Base-by-base conservation (phyloP, 2,888 invertebrate species). In the Lepidochrysops patricia region DNA sequence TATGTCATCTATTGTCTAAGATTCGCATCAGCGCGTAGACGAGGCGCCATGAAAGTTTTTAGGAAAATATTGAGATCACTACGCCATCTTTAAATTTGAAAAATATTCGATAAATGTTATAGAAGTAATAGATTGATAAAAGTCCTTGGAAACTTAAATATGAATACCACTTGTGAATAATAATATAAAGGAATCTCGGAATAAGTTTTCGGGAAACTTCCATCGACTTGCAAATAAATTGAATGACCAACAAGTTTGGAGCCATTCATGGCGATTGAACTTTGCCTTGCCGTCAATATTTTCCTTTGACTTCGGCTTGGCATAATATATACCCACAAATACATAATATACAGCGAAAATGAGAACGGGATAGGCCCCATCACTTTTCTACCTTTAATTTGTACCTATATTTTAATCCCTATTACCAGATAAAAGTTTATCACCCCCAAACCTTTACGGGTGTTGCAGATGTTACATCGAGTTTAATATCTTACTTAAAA, bases 181-280 rank as follows among this genome's bases (percentile, higher is more conserved):
- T 70, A 76, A 73, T 75, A 74, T 67, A 76, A 72, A 77, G 74
- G 69, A 63, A 62, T 63, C 60, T 67, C 74, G 72, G 72, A 78
- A 74, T 74, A 80, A 83, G 79, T 81, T 83, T 79, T 74, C 74
- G 77, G 78, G 73, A 76, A 81, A 84, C 72, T 82, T 80, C 69
- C 63, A 71, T 78, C 71, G 75, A 70, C 68, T 71, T 74, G 74
- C 79, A 82, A 83, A 85, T 80, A 82, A 82, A 83, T 80, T 82
- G 78, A 80, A 80, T 80, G 81, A 77, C 79, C 80, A 77, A 79
- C 75, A 78, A 79, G 79, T 57, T 61, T 29, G 34, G 32, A 58
- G 25, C 49, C 34, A 50, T 58, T 59, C 35, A 35, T 26, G 35
- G 52, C 27, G 32, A 58, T 25, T 19, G 49, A 58, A 50, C 50